A percentile compares a stretch with the other conserved stretches of the same genome.
phyloP scores from a whole-genome alignment of 2,888 invertebrate genomes.

The Bruchidius siliquastri region DNA sequence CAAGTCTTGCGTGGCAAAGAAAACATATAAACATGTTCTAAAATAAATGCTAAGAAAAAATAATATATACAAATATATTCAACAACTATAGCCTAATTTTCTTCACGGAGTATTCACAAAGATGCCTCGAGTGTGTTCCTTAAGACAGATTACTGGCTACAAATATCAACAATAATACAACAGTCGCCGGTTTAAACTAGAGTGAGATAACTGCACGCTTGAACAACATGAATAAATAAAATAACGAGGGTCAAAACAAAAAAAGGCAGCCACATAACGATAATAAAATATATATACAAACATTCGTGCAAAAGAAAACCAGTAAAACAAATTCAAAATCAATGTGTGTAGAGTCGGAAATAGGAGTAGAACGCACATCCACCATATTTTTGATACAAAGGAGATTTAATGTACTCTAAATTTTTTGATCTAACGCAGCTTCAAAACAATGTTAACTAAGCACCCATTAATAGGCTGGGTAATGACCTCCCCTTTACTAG shows the following conservation, averaged over 20 bases:
- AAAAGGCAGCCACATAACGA: neutral
- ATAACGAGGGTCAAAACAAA: neutral
- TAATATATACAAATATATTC: conserved; percentile 35
- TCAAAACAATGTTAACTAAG: too few species aligned
- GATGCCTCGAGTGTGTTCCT: conserved; percentile 34
- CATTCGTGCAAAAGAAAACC: conserved; percentile 28
- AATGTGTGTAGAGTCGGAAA: too few species aligned
- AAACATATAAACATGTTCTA: conserved; percentile 29
- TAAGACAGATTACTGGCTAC: conserved; percentile 18
- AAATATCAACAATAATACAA: conserved; percentile 2
- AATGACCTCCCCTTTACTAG: too few species aligned
- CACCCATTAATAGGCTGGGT: too few species aligned
- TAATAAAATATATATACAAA: conserved; percentile 11
- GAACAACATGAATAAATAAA: neutral
- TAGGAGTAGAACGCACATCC: neutral
- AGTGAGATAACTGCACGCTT: conserved; percentile 2
- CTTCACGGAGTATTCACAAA: conserved; percentile 43
- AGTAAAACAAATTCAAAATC: conserved; percentile 44
- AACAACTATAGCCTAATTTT: conserved; percentile 36
- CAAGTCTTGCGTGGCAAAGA: conserved; percentile 42
- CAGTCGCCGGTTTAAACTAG: neutral
- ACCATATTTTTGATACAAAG: neutral
- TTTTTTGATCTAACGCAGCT: too few species aligned
- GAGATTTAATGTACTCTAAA: too few species aligned
- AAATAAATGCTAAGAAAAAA: conserved; percentile 35